Percentiles rank a stretch among this genome's conserved stretches.
Conservation (phyloP, 1,140 invertebrate genomes). For the Contarinia nasturtii region DNA sequence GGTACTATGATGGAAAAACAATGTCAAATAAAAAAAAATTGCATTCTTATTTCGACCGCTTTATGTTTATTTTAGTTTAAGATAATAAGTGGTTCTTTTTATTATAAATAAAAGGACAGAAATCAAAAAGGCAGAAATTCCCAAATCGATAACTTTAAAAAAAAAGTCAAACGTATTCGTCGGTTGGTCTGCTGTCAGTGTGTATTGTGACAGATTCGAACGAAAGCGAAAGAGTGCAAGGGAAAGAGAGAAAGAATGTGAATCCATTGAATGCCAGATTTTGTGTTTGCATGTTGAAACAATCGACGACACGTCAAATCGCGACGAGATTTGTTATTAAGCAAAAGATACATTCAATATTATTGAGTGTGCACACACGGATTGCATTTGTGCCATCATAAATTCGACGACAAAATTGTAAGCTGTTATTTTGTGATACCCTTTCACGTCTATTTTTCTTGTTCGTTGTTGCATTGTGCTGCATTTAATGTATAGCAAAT, state of each 20-base stretch:
- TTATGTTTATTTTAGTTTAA: not conserved
- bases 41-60: not conserved
- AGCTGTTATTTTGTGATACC: too few species aligned
- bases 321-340: not conserved
- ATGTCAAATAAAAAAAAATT: too few species aligned
- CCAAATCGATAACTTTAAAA: not conserved
- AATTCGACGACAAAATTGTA: not conserved
- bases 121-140: not conserved
- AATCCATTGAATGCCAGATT: too few species aligned
- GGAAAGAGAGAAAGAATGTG: too few species aligned
- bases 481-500: not conserved
- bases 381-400: not conserved
- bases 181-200: constrained; percentile 14
- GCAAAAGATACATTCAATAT: not conserved
- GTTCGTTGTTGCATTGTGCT: not conserved
- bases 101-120: too few species aligned
- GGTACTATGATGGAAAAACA: not conserved
- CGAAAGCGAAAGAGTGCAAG: too few species aligned
- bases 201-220: not conserved
- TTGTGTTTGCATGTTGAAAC: not conserved
- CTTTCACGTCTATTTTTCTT: too few species aligned
- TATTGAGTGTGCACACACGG: too few species aligned
- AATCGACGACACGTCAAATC: not conserved
- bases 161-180: not conserved
- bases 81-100: not conserved